A percentile compares a stretch with the other conserved stretches of the same genome.
phyloP scores from a whole-genome alignment of 2,888 invertebrate genomes.

The Mantis religiosa region DNA sequence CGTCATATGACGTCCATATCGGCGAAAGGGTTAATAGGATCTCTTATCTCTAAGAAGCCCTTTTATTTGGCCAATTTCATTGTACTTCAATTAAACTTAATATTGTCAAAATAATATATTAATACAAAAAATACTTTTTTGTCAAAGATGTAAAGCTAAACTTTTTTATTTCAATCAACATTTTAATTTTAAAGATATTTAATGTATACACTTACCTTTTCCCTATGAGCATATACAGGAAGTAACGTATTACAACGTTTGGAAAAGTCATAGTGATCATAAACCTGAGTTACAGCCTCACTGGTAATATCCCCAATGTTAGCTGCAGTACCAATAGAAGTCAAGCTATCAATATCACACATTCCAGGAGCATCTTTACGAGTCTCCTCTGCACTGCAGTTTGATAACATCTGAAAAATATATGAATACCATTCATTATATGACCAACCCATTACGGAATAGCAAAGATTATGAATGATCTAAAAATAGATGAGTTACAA shows the following conservation, averaged over 20 bases:
- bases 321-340: conserved; percentile 36
- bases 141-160: no score
- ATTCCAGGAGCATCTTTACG: not conserved
- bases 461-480: no score
- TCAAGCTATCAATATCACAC: conserved; percentile 31
- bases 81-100: no score
- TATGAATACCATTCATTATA: not conserved
- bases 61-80: no score
- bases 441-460: not conserved
- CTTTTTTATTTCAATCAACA: no score
- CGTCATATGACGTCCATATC: no score
- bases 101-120: no score
- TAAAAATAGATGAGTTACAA: no score
- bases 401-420: not conserved
- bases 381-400: no score
- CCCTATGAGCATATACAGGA: conserved; percentile 37
- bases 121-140: no score
- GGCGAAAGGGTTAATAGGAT: no score
- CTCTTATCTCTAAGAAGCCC: no score
- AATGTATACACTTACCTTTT: conserved; percentile 29
- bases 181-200: not conserved
- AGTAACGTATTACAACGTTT: conserved; percentile 36
- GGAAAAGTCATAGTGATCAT: conserved; percentile 41
- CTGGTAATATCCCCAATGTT: conserved; percentile 32
- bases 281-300: conserved; percentile 38